Percentiles rank a stretch among this genome's conserved stretches.
phyloP scores from a whole-genome alignment of 2,113 vertebrate genomes.

The Seriola aureovittata region DNA sequence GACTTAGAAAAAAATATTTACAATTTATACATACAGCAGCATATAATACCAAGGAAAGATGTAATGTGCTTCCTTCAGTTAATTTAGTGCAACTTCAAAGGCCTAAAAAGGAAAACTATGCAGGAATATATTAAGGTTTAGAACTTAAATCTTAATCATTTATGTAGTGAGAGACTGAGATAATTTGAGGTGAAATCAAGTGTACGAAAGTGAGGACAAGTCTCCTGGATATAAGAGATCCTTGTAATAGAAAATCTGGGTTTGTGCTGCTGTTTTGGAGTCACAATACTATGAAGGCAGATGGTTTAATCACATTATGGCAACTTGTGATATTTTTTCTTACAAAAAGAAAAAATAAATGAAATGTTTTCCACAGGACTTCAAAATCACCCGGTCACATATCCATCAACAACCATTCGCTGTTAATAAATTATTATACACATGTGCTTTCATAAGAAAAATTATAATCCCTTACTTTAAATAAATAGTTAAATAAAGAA shows the following conservation, averaged over 20 bases:
- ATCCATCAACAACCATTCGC: slow-evolving; percentile 13
- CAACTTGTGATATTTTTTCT: slow-evolving; percentile 10
- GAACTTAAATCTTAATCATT: neutral
- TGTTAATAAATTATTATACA: slow-evolving; percentile 43
- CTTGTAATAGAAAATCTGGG: neutral
- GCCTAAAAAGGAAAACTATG: slow-evolving; percentile 6
- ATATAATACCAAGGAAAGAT: slow-evolving; percentile 1
- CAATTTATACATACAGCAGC: slow-evolving; percentile 53
- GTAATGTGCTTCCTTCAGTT: slow-evolving; percentile 4
- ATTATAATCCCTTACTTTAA: slow-evolving; percentile 53
- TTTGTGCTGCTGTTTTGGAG: neutral
- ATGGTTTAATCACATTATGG: slow-evolving; percentile 9
- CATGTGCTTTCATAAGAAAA: slow-evolving; percentile 12
- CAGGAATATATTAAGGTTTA: slow-evolving; percentile 15
- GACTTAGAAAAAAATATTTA: slow-evolving; percentile 59
- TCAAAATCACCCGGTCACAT: slow-evolving; percentile 20
- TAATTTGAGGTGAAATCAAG: slow-evolving; percentile 15
- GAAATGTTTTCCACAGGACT: slow-evolving; percentile 14
- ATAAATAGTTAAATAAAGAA: slow-evolving; percentile 69
- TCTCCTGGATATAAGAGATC: neutral
- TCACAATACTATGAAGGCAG: neutral
- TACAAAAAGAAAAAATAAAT: slow-evolving; percentile 13
- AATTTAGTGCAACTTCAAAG: slow-evolving; percentile 32
- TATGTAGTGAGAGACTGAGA: neutral
- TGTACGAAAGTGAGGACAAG: neutral